phyloP scores from a whole-genome alignment of 1,140 invertebrate genomes.

The Calosoma granatense region DNA sequence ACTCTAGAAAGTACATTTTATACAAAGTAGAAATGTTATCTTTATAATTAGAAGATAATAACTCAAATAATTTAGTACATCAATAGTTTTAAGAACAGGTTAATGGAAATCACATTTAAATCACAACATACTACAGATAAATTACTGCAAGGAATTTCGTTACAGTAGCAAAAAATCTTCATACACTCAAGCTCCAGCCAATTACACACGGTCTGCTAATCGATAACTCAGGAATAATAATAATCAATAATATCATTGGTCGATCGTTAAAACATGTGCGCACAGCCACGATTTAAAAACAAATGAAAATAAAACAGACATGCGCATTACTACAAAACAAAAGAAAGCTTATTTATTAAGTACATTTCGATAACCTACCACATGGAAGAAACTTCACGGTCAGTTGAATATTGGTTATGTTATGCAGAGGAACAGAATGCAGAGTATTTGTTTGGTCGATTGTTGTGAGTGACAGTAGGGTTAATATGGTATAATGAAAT shows the following conservation, averaged over 20 bases:
- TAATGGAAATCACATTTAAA: too few species aligned
- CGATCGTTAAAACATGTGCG: background rate
- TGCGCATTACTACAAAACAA: background rate
- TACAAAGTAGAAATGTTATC: too few species aligned
- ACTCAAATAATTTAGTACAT: too few species aligned
- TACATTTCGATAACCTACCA: background rate
- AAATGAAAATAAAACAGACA: background rate
- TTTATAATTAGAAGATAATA: too few species aligned
- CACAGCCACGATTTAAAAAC: background rate
- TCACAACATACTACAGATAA: too few species aligned
- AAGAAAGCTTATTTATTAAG: background rate
- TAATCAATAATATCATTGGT: background rate
- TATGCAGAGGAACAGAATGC: background rate
- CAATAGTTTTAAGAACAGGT: too few species aligned
- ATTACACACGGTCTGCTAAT: background rate
- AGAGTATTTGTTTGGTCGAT: background rate
- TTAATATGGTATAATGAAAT: slow-evolving; percentile 2
- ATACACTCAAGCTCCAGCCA: too few species aligned
- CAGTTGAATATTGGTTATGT: background rate
- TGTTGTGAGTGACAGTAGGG: background rate
- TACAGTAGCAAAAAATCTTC: too few species aligned
- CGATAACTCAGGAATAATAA: background rate
- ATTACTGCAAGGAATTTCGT: too few species aligned
- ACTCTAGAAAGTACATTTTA: too few species aligned
- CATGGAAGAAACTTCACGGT: background rate